Base-by-base conservation (phyloP, 2,888 invertebrate genomes). In the Lysandra bellargus region DNA sequence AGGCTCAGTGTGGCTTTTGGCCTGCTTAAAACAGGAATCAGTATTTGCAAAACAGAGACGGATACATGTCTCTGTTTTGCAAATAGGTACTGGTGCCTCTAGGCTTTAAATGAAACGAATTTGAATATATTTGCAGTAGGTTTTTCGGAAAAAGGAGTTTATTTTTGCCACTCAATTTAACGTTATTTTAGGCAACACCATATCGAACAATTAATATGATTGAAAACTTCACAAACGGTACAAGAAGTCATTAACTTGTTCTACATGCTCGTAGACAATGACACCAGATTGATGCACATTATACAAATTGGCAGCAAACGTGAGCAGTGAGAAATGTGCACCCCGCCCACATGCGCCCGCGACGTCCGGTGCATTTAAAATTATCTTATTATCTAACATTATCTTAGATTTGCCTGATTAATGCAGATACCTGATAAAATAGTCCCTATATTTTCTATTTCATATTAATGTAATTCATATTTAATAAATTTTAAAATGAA, bases 211-310 rank as follows among this genome's bases (percentile, higher is more conserved):
- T 3, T 3, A 3, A 49, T 49, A 49, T 49, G 49, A 49, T 49
- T 9, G 49, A 9, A 49, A 40, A 9, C 9, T 9, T 49, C 12
- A 49, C 49, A 49, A 49, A 49, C 49, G 49, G 49, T 49, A 49
- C 2, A 49, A 49, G 9, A 49, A 49, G 9, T 2, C 49, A 57
- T 57, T 17, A 57, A 30, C 30, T 64, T 30, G 30, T 12, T 69
- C 69, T 69, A 69, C 69, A 69, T 69, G 33, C 2, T 69, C 69
- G 64, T 64, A 64, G 69, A 69, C 69, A 69, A 69, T 69, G 69
- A 69, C 17, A 69, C 14, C 5, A 69, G 69, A 37, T 37, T 69
- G 69, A 69, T 37, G 14, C 33, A 69, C 5, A 69, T 69, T 37
- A 69, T 69, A 69, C 69, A 69, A 69, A 69, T 69, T 69, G 69